phyloP scores from a whole-genome alignment of 2,888 invertebrate genomes.

The Trissoscelio sp. region DNA sequence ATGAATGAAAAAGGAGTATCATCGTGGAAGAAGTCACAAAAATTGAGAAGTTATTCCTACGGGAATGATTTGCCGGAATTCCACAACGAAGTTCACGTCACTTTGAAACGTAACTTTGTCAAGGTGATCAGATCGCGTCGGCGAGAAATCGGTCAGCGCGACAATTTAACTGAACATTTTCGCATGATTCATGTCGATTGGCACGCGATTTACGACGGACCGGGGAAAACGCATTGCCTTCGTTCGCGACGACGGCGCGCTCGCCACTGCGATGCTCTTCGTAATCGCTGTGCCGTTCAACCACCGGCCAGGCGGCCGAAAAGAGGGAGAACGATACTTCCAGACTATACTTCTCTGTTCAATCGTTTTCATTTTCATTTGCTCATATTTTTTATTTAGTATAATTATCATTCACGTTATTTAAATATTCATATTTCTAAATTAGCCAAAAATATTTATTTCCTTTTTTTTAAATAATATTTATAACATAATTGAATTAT shows the following conservation, averaged over 20 bases:
- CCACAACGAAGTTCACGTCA: neutral
- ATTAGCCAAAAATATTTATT: too few species aligned
- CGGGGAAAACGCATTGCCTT: conserved; percentile 23
- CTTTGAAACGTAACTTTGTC: conserved; percentile 27
- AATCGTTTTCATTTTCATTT: conserved; percentile 5
- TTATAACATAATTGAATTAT: too few species aligned
- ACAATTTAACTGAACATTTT: conserved; percentile 36
- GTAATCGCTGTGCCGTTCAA: conserved; percentile 58
- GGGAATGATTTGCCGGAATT: conserved; percentile 5
- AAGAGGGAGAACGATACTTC: conserved; percentile 44
- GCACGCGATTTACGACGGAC: conserved; percentile 17
- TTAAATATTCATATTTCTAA: too few species aligned
- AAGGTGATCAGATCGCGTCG: neutral
- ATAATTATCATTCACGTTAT: too few species aligned
- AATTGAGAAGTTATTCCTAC: neutral
- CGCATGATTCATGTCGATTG: conserved; percentile 26
- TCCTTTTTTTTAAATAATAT: too few species aligned
- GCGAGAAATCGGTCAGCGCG: conserved; percentile 16
- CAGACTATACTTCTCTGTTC: neutral
- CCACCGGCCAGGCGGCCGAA: conserved; percentile 63
- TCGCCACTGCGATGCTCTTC: conserved; percentile 56
- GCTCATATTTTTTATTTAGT: neutral
- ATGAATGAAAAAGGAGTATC: conserved; percentile 5
- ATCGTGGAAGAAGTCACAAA: neutral
- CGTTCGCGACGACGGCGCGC: conserved; percentile 55